These are phyloP conservation scores for Micropoecilia bifurca DNA, from an alignment of 2,797 vertebrate species.

Conservation along the genomic window DNA sequence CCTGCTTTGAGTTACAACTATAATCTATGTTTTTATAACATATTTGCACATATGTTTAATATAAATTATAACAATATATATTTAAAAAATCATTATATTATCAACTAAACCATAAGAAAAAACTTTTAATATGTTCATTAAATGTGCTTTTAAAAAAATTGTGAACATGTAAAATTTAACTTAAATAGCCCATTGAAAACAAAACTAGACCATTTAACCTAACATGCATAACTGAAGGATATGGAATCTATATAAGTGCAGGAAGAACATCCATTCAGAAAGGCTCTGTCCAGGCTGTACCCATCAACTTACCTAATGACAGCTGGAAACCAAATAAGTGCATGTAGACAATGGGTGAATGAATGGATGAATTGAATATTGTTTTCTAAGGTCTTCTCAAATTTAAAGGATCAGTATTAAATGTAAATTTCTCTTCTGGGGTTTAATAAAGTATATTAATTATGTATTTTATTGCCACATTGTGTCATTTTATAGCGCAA, in stretches of 20 bases:
- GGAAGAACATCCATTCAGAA: not conserved
- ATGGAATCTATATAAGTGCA: not conserved
- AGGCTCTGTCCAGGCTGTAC: not conserved
- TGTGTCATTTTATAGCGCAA: too few relatives aligned
- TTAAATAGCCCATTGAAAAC: too few relatives aligned
- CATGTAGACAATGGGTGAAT: not conserved
- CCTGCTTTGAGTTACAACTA: not conserved
- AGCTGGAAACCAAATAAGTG: not conserved
- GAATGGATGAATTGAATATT: not conserved
- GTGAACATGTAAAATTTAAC: not conserved
- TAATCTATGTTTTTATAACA: not conserved
- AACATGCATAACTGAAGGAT: not conserved
- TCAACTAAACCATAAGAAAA: not conserved
- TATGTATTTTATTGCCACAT: too few relatives aligned
- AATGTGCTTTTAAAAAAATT: not conserved
- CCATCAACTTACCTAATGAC: not conserved
- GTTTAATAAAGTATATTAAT: too few relatives aligned
- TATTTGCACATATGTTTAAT: not conserved
- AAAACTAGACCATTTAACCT: not conserved
- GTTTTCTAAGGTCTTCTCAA: not conserved
- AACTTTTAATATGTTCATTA: not conserved
- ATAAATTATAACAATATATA: not conserved
- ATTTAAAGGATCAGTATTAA: too few relatives aligned
- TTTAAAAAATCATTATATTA: not conserved
- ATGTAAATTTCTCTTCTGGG: too few relatives aligned